phyloP scores from a whole-genome alignment of 2,888 invertebrate species.

The Exocentrus adspersus region DNA sequence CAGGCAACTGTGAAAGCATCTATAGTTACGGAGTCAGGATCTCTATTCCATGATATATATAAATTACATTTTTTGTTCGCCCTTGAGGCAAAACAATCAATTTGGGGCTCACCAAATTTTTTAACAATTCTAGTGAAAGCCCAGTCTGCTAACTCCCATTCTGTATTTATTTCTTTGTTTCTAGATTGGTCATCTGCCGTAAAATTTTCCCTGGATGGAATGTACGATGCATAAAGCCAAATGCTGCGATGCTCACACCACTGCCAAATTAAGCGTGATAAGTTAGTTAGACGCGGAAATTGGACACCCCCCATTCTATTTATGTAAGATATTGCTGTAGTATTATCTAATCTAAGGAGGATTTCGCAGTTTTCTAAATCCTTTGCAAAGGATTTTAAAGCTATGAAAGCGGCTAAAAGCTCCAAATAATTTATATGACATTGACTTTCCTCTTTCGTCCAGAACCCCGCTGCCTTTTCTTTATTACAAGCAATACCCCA shows the following conservation, averaged over 20 bases:
- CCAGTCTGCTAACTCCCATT: constrained; percentile 12
- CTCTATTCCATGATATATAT: constrained; percentile 47
- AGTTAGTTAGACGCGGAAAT: constrained; percentile 14
- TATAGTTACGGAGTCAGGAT: constrained; percentile 39
- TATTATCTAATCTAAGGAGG: constrained; percentile 22
- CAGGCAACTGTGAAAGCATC: constrained; percentile 48
- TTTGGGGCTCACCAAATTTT: constrained; percentile 36
- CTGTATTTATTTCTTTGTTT: constrained; percentile 27
- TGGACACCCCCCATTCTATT: constrained; percentile 30
- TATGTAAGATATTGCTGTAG: constrained; percentile 24
- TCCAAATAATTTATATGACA: constrained; percentile 29
- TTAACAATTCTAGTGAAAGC: constrained; percentile 7
- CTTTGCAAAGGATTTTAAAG: constrained; percentile 19
- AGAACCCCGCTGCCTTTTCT: neutral
- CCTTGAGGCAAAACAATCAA: constrained; percentile 46
- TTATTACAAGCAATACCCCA: constrained; percentile 43
- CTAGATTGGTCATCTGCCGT: constrained; percentile 45
- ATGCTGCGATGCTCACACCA: constrained; percentile 35
- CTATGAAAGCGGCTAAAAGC: constrained; percentile 17
- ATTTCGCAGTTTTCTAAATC: neutral
- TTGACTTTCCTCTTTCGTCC: neutral
- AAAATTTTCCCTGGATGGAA: constrained; percentile 49
- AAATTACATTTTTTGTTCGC: constrained; percentile 44
- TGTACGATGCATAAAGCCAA: constrained; percentile 52
- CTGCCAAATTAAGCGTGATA: constrained; percentile 28